Percentiles rank a stretch among this genome's conserved stretches.
Evolutionary conservation across 2,113 vertebrate genomes (phyloP).

Genomic region (Ifrita kowaldi): DNA sequence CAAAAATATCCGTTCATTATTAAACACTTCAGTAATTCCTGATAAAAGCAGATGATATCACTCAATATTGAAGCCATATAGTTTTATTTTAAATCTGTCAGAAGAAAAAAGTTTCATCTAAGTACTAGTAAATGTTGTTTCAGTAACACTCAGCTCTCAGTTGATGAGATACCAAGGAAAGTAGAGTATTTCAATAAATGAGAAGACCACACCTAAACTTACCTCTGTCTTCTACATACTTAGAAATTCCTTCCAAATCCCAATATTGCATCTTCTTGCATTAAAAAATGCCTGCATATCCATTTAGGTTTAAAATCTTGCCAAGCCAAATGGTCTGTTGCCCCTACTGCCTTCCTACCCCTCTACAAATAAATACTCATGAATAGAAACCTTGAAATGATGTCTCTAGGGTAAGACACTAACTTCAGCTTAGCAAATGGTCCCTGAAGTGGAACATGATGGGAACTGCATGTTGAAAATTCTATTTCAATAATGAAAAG

Average conservation of each 20-base stretch:
- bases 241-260: neutral
- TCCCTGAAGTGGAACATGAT: neutral
- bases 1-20: slow-evolving; percentile 13
- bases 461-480: neutral
- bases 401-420: neutral
- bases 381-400: neutral
- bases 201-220: neutral
- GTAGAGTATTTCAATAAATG: neutral
- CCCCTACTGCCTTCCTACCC: neutral
- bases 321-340: neutral
- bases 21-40: slow-evolving; percentile 25
- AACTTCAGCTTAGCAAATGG: neutral
- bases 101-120: neutral
- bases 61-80: neutral
- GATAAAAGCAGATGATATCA: slow-evolving; percentile 8
- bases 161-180: neutral
- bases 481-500: neutral
- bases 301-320: neutral
- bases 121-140: neutral
- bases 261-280: neutral
- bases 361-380: neutral
- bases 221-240: neutral
- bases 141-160: neutral
- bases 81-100: neutral
- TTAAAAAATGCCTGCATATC: neutral